phyloP scores from a whole-genome alignment of 2,888 invertebrate species.

The Deilephila elpenor region DNA sequence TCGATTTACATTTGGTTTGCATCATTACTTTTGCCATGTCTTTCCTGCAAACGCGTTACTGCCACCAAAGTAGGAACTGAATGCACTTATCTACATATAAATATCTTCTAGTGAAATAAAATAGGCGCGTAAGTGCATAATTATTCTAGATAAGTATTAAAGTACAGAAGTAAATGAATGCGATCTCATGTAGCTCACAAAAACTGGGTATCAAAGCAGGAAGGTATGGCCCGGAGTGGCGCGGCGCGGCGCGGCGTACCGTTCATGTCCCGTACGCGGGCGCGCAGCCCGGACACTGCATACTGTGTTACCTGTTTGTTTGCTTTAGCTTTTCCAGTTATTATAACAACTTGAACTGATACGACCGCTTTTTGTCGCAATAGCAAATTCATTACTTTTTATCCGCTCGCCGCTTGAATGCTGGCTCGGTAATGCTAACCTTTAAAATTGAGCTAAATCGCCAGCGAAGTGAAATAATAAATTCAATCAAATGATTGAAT shows the following conservation, averaged over 20 bases:
- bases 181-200: constrained; percentile 63
- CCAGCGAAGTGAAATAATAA: constrained; percentile 27
- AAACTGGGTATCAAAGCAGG: constrained; percentile 72
- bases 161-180: constrained; percentile 52
- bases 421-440: constrained; percentile 9
- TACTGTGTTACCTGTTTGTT: constrained; percentile 64
- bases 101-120: constrained; percentile 4
- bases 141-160: constrained; percentile 48
- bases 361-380: constrained; percentile 51
- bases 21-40: constrained; percentile 11
- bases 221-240: constrained; percentile 54
- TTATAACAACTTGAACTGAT: constrained; percentile 60
- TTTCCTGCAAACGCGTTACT: constrained; percentile 5
- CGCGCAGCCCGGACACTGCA: constrained; percentile 65
- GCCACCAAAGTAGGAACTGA: constrained; percentile 17
- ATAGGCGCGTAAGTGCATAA: constrained; percentile 35
- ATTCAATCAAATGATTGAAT: constrained; percentile 60
- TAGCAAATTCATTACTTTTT: constrained; percentile 28
- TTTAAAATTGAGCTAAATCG: constrained; percentile 32
- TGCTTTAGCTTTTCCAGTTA: constrained; percentile 66
- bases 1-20: constrained; percentile 48
- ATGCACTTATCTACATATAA: constrained; percentile 25
- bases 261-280: constrained; percentile 67
- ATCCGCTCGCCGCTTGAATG: background rate
- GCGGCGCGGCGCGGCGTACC: constrained; percentile 59